These are phyloP conservation scores for Semnornis frantzii DNA, from an alignment of 2,113 vertebrate species.

Conservation along the genomic window DNA sequence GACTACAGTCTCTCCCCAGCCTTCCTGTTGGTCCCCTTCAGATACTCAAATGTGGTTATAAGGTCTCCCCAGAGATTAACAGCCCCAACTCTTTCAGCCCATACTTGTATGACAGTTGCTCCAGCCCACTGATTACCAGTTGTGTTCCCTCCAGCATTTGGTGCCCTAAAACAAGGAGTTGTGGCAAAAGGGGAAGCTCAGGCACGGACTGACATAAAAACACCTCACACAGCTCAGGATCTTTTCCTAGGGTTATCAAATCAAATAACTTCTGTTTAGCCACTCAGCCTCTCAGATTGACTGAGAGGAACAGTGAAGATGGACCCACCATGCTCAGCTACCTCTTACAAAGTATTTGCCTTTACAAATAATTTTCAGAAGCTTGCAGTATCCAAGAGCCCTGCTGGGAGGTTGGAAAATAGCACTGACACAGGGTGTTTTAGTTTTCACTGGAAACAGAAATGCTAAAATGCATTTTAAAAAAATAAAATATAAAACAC, in stretches of 20 bases:
- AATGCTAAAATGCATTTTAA: not conserved
- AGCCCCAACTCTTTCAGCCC: too few relatives aligned
- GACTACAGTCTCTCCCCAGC: too few relatives aligned
- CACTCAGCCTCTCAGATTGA: too few relatives aligned
- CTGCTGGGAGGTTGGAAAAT: not conserved
- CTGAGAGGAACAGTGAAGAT: not conserved
- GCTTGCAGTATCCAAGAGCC: not conserved
- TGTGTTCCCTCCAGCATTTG: not conserved
- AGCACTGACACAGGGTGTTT: not conserved
- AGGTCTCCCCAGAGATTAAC: too few relatives aligned
- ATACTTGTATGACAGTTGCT: too few relatives aligned
- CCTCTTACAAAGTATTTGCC: not conserved
- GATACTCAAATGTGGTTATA: too few relatives aligned
- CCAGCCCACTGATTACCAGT: not conserved
- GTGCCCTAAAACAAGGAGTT: not conserved
- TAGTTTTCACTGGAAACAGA: not conserved
- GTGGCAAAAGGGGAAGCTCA: not conserved
- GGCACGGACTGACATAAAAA: not conserved
- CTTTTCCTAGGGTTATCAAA: not conserved
- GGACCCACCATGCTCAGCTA: not conserved
- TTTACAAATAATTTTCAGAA: not conserved
- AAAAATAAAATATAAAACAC: not conserved
- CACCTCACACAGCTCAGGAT: rapidly evolving
- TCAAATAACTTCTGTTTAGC: not conserved
- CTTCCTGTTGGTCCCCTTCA: too few relatives aligned